Percentiles rank a stretch among this genome's conserved stretches.
Conservation (phyloP, 2,888 invertebrate genomes). For the Nomada hirtipes region DNA sequence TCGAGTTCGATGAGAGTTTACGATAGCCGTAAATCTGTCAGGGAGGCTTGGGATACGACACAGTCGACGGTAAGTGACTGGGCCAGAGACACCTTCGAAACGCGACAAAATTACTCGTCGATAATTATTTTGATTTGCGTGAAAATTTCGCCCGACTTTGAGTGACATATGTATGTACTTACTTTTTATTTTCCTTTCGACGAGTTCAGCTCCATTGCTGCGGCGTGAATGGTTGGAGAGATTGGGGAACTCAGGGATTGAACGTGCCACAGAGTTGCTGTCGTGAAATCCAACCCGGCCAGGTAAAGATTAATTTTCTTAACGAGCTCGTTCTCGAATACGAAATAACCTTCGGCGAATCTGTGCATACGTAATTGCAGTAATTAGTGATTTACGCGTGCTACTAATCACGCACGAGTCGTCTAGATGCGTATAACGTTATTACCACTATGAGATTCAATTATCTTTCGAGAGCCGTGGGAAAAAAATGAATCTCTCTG, state of each 20-base stretch:
- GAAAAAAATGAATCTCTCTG: slow-evolving; percentile 5
- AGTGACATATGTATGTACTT: not conserved
- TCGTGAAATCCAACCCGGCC: slow-evolving; percentile 86
- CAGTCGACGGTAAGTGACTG: slow-evolving; percentile 87
- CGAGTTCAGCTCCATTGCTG: slow-evolving; percentile 91
- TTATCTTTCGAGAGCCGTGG: slow-evolving; percentile 3
- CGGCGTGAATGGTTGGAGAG: slow-evolving; percentile 90
- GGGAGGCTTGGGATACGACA: slow-evolving; percentile 94
- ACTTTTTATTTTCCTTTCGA: slow-evolving; percentile 33
- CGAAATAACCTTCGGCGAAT: slow-evolving; percentile 25
- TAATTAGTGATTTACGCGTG: slow-evolving; percentile 40
- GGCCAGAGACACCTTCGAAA: not conserved
- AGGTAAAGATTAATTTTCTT: slow-evolving; percentile 81
- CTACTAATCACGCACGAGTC: not conserved
- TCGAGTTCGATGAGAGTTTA: slow-evolving; percentile 90
- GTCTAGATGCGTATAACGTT: slow-evolving; percentile 4
- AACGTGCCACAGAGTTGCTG: slow-evolving; percentile 92
- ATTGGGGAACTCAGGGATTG: slow-evolving; percentile 88
- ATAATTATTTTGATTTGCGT: not conserved
- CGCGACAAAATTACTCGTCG: not conserved
- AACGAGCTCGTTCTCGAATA: slow-evolving; percentile 40
- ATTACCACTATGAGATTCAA: slow-evolving; percentile 38
- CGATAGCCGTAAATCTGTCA: slow-evolving; percentile 89
- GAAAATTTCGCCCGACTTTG: not conserved
- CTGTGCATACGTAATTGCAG: slow-evolving; percentile 30